These are phyloP conservation scores for Bombus breviceps DNA, from an alignment of 1,140 invertebrate genomes.

Conservation along the genomic window DNA sequence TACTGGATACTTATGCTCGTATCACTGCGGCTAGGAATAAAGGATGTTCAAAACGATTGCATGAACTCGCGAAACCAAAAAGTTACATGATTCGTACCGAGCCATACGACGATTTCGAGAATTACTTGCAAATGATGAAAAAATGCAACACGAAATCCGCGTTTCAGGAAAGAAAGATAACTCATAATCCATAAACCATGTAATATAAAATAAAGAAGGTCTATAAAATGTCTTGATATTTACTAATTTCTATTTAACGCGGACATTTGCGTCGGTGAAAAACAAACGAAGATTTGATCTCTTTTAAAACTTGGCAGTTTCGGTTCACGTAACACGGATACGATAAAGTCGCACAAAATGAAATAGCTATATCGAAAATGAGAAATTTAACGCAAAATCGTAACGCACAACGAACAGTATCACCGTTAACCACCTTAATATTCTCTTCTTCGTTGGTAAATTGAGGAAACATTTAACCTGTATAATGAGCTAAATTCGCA, in stretches of 20 bases:
- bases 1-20: slow-evolving; percentile 64
- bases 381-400: neutral
- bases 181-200: neutral
- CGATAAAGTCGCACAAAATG: neutral
- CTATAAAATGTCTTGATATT: neutral
- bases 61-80: slow-evolving; percentile 61
- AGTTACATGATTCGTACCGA: neutral
- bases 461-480: neutral
- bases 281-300: slow-evolving; percentile 2
- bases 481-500: no score
- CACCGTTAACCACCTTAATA: neutral
- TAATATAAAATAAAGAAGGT: slow-evolving; percentile 15
- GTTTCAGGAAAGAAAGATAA: slow-evolving; percentile 4
- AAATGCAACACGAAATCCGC: neutral
- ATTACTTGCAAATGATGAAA: slow-evolving; percentile 48
- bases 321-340: neutral
- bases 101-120: slow-evolving; percentile 21
- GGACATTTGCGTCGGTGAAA: neutral
- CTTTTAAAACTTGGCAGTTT: neutral
- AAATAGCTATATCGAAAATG: neutral
- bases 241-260: neutral
- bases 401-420: neutral
- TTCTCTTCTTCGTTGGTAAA: neutral
- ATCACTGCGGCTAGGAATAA: slow-evolving; percentile 61
- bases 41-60: slow-evolving; percentile 59